Evolutionary conservation across 2,888 invertebrate genomes (phyloP).

Genomic region (Abrostola tripartita): DNA sequence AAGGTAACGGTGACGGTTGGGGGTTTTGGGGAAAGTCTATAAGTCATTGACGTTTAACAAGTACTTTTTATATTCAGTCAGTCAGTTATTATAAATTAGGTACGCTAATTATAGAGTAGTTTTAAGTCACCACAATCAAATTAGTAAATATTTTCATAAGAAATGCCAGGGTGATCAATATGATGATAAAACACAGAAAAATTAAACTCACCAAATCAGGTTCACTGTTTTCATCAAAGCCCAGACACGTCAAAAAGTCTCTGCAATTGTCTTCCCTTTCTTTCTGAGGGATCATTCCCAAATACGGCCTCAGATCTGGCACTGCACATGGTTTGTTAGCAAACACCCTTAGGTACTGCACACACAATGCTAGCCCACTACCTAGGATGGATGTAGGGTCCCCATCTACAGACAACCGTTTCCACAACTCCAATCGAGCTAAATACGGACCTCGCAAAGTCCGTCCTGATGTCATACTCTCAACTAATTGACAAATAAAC

Average conservation of each 20-base stretch:
- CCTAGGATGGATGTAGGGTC: conserved; percentile 88
- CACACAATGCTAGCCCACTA: conserved; percentile 90
- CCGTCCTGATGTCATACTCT: conserved; percentile 81
- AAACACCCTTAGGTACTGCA: conserved; percentile 94
- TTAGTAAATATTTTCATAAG: background rate
- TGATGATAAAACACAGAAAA: background rate
- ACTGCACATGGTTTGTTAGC: conserved; percentile 96
- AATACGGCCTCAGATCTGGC: conserved; percentile 93
- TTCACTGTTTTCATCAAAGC: conserved; percentile 89
- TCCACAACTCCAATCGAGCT: conserved; percentile 93
- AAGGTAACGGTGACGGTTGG: too few species aligned
- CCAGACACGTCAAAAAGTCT: conserved; percentile 90
- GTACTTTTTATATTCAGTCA: too few species aligned
- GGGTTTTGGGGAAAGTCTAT: too few species aligned
- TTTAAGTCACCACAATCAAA: too few species aligned
- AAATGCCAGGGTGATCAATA: background rate
- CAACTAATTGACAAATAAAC: conserved; percentile 84
- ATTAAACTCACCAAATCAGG: conserved; percentile 89
- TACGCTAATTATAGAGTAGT: too few species aligned
- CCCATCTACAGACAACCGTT: conserved; percentile 86
- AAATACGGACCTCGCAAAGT: conserved; percentile 94
- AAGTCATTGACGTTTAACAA: too few species aligned
- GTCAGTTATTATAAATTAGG: too few species aligned
- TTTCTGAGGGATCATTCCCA: conserved; percentile 90
- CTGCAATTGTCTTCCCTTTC: conserved; percentile 89